Evolutionary conservation across 2,113 vertebrate species (phyloP).

Genomic region (Spermophilus dauricus): DNA sequence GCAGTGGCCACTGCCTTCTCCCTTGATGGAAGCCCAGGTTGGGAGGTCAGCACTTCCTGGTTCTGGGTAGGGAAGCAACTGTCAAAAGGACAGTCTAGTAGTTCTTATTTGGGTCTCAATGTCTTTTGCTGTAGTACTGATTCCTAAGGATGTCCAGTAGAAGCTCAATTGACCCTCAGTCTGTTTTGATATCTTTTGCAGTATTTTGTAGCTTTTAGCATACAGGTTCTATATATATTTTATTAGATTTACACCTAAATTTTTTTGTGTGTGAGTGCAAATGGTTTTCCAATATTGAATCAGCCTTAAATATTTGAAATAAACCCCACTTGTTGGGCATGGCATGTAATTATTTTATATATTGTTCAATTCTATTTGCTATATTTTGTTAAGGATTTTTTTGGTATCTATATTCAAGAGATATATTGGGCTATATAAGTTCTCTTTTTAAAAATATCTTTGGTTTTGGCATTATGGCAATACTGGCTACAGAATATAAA

Average conservation of each 20-base stretch:
- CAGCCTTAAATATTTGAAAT: neutral
- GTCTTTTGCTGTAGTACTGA: neutral
- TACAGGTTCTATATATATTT: neutral
- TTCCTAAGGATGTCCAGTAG: neutral
- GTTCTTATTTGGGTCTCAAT: neutral
- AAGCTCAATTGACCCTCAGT: neutral
- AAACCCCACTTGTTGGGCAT: neutral
- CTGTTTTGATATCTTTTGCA: neutral
- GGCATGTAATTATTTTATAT: neutral
- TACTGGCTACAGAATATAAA: neutral
- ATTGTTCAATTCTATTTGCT: neutral
- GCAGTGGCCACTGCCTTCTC: slow-evolving; percentile 88
- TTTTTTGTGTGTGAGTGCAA: neutral
- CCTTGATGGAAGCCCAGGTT: slow-evolving; percentile 89
- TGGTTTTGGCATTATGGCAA: neutral
- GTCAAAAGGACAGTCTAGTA: neutral
- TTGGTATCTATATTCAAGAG: no score
- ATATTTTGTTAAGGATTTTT: no score
- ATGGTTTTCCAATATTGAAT: neutral
- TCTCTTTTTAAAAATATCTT: no score
- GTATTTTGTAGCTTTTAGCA: neutral
- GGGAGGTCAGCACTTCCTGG: slow-evolving; percentile 92
- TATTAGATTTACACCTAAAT: no score
- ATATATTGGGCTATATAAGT: no score
- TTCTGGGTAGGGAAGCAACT: slow-evolving; percentile 87